Conservation (phyloP, 2,888 invertebrate genomes). For the Limnephilus lunatus region DNA sequence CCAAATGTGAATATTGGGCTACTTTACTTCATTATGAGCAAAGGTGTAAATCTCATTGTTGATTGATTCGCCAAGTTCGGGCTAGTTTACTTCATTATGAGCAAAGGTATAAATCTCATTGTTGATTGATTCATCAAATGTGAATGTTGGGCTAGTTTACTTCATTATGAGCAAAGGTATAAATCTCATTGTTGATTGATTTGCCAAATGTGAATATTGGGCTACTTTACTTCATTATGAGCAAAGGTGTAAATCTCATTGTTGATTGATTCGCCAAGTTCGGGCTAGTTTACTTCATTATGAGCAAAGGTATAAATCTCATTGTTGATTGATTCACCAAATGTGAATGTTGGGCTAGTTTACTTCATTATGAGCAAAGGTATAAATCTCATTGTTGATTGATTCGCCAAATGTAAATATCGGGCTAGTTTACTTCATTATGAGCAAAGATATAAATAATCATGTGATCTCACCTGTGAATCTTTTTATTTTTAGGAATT, state of each 20-base stretch:
- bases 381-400: background rate
- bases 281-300: slow-evolving; percentile 5
- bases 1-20: slow-evolving; percentile 3
- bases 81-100: too few species aligned
- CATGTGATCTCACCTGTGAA: slow-evolving; percentile 45
- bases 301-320: background rate
- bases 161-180: too few species aligned
- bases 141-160: too few species aligned
- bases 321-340: background rate
- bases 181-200: background rate
- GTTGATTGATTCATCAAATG: too few species aligned
- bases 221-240: slow-evolving; percentile 7
- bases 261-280: background rate
- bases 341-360: slow-evolving; percentile 12
- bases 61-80: too few species aligned
- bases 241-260: background rate
- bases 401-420: background rate
- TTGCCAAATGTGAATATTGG: slow-evolving; percentile 2
- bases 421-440: slow-evolving; percentile 13
- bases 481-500: slow-evolving; percentile 20
- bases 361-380: background rate
- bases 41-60: background rate
- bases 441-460: background rate
- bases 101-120: too few species aligned
- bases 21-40: slow-evolving; percentile 8